A percentile compares a stretch with the other conserved stretches of the same genome.
These are phyloP conservation scores for Cercopithecus mona DNA, from an alignment of 2,113 vertebrate genomes.

Conservation along the genomic window DNA sequence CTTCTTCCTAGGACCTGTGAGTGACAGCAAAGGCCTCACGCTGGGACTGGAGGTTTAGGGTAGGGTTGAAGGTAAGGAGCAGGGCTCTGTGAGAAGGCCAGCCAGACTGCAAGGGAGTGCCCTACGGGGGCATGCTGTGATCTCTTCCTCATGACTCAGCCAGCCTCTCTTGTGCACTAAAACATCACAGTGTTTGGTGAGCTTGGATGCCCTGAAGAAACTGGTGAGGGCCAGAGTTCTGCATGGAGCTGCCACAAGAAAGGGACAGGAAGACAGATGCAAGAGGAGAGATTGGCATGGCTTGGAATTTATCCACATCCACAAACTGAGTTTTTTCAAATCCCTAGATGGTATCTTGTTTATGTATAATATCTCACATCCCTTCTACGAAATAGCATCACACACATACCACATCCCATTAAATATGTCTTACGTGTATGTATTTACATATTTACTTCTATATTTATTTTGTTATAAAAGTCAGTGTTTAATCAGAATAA, in stretches of 20 bases:
- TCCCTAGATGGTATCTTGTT: neutral
- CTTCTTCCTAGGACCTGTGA: neutral
- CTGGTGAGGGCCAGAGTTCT: neutral
- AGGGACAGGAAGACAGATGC: neutral
- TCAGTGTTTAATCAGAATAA: neutral
- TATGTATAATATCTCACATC: no score
- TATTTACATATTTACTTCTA: neutral
- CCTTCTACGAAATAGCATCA: neutral
- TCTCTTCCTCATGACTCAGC: neutral
- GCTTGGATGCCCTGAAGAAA: neutral
- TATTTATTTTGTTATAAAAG: neutral
- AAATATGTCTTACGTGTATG: neutral
- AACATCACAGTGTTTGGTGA: neutral
- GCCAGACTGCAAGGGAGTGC: neutral
- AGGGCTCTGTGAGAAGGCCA: neutral
- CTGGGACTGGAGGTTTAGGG: neutral
- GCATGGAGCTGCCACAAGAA: neutral
- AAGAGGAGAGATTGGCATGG: neutral
- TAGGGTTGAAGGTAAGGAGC: neutral
- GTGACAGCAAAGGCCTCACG: neutral
- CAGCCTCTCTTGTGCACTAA: neutral
- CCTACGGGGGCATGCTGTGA: neutral
- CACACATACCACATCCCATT: no score
- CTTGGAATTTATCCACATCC: neutral
- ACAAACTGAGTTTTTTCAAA: neutral